Conservation (phyloP, 2,888 invertebrate species). For the Bellardia bayeri region DNA sequence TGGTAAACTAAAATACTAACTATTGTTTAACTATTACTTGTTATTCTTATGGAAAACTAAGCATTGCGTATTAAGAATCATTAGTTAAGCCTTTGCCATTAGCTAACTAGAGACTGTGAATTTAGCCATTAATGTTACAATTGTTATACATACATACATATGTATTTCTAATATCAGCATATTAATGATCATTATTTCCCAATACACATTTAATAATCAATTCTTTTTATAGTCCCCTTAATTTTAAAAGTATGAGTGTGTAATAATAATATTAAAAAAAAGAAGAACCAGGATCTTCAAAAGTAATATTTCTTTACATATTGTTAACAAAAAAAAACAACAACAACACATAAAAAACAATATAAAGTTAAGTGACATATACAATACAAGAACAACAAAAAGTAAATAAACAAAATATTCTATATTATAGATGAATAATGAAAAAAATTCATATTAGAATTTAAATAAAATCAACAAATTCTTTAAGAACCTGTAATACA, state of each 20-base stretch:
- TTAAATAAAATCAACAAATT: not conserved
- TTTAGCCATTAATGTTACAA: too few species aligned
- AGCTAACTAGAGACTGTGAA: too few species aligned
- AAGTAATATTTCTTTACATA: conserved; percentile 7
- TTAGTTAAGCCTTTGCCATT: too few species aligned
- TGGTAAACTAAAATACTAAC: too few species aligned
- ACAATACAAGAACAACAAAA: conserved; percentile 3
- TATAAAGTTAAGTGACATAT: conserved; percentile 31
- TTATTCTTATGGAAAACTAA: too few species aligned
- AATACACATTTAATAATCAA: conserved; percentile 1
- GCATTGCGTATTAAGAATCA: too few species aligned
- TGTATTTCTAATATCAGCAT: not conserved
- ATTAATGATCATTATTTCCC: conserved; percentile 18
- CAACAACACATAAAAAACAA: not conserved
- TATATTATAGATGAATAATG: not conserved
- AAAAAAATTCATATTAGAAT: conserved; percentile 5
- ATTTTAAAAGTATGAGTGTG: not conserved
- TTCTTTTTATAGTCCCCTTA: not conserved
- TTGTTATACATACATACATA: too few species aligned
- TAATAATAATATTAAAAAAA: not conserved
- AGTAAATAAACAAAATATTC: conserved; percentile 5
- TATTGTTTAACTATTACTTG: too few species aligned
- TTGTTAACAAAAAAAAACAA: not conserved
- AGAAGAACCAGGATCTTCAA: conserved; percentile 1
- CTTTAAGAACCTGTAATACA: conserved; percentile 27